phyloP scores from a whole-genome alignment of 64 coral and sea anemone species.

The Montipora efflorescens region DNA sequence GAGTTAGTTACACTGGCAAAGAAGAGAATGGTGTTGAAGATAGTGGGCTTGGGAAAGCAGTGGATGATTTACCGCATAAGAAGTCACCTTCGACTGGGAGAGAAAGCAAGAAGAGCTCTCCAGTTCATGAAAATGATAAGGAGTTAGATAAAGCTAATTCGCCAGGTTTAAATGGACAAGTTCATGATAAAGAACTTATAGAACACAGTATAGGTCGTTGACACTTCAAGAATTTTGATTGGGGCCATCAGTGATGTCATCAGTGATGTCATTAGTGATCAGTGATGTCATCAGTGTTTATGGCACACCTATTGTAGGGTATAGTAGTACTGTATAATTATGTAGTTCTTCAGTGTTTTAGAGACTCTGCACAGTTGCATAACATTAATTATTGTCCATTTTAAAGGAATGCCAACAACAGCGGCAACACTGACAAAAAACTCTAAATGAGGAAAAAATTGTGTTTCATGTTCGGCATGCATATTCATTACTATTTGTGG shows the following conservation, averaged over 20 bases:
- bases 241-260: background rate
- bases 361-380: background rate
- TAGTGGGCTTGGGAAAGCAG: background rate
- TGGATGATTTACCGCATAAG: background rate
- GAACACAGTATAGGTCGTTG: slow-evolving; percentile 35
- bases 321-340: background rate
- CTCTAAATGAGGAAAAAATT: too few species aligned
- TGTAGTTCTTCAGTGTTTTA: background rate
- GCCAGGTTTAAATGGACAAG: slow-evolving; percentile 5
- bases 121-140: background rate
- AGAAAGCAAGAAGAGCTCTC: background rate
- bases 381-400: too few species aligned
- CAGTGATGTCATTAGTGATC: too few species aligned
- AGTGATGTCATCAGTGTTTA: background rate
- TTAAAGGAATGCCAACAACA: too few species aligned
- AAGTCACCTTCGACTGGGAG: background rate
- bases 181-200: slow-evolving; percentile 17
- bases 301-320: background rate
- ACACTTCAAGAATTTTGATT: background rate
- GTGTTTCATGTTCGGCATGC: too few species aligned
- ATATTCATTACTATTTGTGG: too few species aligned
- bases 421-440: too few species aligned
- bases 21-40: background rate
- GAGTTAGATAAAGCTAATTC: background rate
- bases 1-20: background rate